Conservation (phyloP, 2,888 invertebrate species). For the Folsomia candida region DNA sequence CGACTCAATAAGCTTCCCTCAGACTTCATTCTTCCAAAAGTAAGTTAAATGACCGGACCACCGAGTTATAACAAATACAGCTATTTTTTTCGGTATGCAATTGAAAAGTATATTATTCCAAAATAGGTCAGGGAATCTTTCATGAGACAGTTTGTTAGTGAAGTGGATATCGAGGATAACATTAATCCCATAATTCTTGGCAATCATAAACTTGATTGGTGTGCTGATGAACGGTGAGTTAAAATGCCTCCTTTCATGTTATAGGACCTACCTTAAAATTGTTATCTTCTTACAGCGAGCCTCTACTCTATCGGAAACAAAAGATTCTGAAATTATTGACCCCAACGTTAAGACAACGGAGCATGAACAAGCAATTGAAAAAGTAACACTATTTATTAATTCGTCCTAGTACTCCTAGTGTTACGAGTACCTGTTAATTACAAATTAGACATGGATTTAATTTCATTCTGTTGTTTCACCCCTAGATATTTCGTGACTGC, state of each 20-base stretch:
- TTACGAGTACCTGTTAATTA: not conserved
- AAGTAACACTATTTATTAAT: slow-evolving; percentile 26
- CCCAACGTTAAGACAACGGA: slow-evolving; percentile 76
- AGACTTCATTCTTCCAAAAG: slow-evolving; percentile 85
- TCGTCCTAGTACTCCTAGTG: not conserved
- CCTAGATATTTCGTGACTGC: slow-evolving; percentile 49
- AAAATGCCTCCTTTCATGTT: no score
- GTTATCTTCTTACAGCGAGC: no score
- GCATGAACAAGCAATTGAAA: slow-evolving; percentile 71
- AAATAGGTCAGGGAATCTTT: slow-evolving; percentile 93
- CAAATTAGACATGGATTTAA: no score
- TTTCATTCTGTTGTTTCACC: no score
- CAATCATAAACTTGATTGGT: slow-evolving; percentile 61
- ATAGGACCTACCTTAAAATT: no score
- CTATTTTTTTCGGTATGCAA: not conserved
- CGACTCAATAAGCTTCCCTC: slow-evolving; percentile 89
- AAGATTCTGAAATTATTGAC: slow-evolving; percentile 77
- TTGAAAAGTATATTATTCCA: slow-evolving; percentile 4
- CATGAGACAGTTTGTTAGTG: slow-evolving; percentile 89
- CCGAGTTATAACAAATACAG: slow-evolving; percentile 89
- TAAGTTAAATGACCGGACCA: no score
- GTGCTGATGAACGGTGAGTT: no score
- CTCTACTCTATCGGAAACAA: slow-evolving; percentile 77
- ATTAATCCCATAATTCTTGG: slow-evolving; percentile 58
- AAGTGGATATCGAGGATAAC: slow-evolving; percentile 75